Conservation (phyloP, 2,797 vertebrate species). For the Coracias cyanogaster region DNA sequence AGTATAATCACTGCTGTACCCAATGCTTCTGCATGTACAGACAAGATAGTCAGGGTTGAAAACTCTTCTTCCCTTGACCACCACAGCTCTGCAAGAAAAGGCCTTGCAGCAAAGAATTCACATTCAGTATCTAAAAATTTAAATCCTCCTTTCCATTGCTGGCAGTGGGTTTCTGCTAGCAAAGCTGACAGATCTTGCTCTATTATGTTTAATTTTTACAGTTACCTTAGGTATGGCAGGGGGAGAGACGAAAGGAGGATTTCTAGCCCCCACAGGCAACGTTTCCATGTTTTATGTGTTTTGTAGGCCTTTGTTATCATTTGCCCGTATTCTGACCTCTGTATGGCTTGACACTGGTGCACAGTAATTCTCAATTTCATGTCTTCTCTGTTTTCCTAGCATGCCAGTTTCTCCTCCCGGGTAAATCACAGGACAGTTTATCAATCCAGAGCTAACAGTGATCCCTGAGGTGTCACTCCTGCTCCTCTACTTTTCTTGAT, state of each 20-base stretch:
- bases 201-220: background rate
- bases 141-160: background rate
- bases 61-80: background rate
- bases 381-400: background rate
- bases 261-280: background rate
- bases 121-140: background rate
- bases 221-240: background rate
- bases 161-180: background rate
- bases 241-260: background rate
- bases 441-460: background rate
- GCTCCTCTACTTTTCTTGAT: background rate
- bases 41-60: background rate
- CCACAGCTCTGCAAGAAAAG: background rate
- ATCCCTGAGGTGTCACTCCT: background rate
- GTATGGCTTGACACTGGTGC: background rate
- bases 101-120: background rate
- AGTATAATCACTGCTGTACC: background rate
- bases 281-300: background rate
- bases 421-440: background rate
- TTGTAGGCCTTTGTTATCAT: background rate
- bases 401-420: background rate
- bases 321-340: background rate
- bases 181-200: background rate
- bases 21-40: background rate
- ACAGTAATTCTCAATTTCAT: background rate